phyloP scores from a whole-genome alignment of 1,140 invertebrate genomes.

The Zaprionus tsacasi region DNA sequence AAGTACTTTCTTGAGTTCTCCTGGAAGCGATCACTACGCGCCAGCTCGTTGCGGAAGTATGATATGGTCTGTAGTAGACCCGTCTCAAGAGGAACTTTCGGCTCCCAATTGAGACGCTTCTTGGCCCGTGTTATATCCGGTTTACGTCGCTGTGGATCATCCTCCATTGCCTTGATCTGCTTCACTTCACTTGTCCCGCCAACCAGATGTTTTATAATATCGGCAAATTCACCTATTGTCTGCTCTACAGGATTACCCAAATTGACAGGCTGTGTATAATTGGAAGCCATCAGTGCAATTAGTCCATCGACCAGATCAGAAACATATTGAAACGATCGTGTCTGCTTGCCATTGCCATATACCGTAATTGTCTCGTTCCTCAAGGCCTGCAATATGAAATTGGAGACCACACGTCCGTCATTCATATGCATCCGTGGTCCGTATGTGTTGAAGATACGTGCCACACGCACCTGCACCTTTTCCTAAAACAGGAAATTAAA shows the following conservation, averaged over 20 bases:
- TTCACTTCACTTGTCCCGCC: slow-evolving; percentile 94
- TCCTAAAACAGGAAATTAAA: slow-evolving; percentile 85
- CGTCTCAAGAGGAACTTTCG: slow-evolving; percentile 93
- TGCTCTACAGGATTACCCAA: slow-evolving; percentile 99
- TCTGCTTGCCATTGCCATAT: slow-evolving; percentile 98
- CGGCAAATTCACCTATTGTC: slow-evolving; percentile 98
- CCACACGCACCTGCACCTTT: slow-evolving; percentile 96
- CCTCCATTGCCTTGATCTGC: slow-evolving; percentile 93
- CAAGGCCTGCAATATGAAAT: slow-evolving; percentile 98
- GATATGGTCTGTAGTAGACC: slow-evolving; percentile 95
- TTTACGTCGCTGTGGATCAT: slow-evolving; percentile 97
- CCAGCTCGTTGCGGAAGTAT: slow-evolving; percentile 95
- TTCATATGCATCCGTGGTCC: slow-evolving; percentile 99
- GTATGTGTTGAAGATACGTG: slow-evolving; percentile 99
- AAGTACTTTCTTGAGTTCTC: slow-evolving; percentile 80
- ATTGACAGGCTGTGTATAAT: slow-evolving; percentile 97
- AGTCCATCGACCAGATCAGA: slow-evolving; percentile 98
- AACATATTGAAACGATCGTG: slow-evolving; percentile 99
- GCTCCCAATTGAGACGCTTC: slow-evolving; percentile 94
- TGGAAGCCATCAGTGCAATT: slow-evolving; percentile 96
- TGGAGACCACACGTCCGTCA: slow-evolving; percentile 99
- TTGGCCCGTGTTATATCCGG: slow-evolving; percentile 97
- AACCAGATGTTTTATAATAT: slow-evolving; percentile 94
- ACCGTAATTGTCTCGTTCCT: slow-evolving; percentile 98
- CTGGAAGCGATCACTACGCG: slow-evolving; percentile 85